Evolutionary conservation across 2,113 vertebrate genomes (phyloP).

Genomic region (Guaruba guarouba): DNA sequence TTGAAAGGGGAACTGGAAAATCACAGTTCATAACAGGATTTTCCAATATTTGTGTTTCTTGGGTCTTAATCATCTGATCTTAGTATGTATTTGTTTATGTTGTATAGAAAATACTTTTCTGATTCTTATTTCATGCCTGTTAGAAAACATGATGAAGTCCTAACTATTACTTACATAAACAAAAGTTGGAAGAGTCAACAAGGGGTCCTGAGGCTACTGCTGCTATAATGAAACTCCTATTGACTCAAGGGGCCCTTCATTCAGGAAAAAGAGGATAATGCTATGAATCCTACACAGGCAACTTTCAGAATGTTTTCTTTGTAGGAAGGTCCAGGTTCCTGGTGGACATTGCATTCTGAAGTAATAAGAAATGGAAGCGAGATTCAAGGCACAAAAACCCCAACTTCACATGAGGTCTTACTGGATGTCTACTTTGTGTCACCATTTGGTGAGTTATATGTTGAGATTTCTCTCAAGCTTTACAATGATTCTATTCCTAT

Average conservation of each 20-base stretch:
- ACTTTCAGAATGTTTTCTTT: neutral
- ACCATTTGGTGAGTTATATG: conserved; percentile 55
- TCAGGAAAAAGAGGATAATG: neutral
- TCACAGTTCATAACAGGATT: neutral
- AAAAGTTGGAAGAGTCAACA: neutral
- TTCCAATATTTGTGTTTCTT: neutral
- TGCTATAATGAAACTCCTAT: neutral
- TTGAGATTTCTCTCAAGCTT: neutral
- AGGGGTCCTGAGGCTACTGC: neutral
- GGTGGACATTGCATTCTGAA: conserved; percentile 70
- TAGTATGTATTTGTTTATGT: neutral
- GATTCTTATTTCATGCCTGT: neutral
- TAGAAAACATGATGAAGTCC: neutral
- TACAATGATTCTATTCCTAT: neutral
- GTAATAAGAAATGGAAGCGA: conserved; percentile 55
- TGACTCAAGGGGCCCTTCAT: neutral
- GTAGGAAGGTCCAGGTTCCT: conserved; percentile 69
- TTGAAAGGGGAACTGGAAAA: neutral
- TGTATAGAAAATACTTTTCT: neutral
- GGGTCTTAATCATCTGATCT: neutral
- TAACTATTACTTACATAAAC: neutral
- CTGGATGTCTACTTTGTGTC: conserved; percentile 65
- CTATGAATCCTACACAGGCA: neutral
- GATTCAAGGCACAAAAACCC: conserved; percentile 59
- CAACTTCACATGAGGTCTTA: conserved; percentile 64